A percentile compares a stretch with the other conserved stretches of the same genome.
These are phyloP conservation scores for Hermaeophaga mercurialis DNA, from an alignment of 2,888 invertebrate species.

Conservation along the genomic window DNA sequence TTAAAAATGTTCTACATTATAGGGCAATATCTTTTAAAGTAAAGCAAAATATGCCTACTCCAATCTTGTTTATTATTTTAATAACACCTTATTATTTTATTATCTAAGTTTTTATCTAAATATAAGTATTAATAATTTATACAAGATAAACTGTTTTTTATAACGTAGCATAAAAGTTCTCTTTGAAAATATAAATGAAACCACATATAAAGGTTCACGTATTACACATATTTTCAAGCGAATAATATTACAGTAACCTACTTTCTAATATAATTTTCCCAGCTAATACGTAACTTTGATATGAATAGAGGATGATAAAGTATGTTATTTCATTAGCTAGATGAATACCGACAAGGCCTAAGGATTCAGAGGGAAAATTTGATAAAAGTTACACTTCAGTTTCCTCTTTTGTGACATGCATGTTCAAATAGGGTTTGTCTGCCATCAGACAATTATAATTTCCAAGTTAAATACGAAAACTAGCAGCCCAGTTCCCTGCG, in stretches of 20 bases:
- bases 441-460: constrained; percentile 26
- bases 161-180: too few relatives aligned
- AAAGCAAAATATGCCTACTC: too few relatives aligned
- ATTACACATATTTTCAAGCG: background rate
- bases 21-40: too few relatives aligned
- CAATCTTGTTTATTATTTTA: too few relatives aligned
- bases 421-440: constrained; percentile 25
- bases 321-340: constrained; percentile 27
- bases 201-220: too few relatives aligned
- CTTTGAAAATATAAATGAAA: too few relatives aligned
- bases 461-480: constrained; percentile 17
- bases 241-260: constrained; percentile 2
- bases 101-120: too few relatives aligned
- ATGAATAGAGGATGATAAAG: constrained; percentile 21
- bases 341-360: constrained; percentile 21
- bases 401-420: constrained; percentile 29
- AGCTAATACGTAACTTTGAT: constrained; percentile 15
- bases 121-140: too few relatives aligned
- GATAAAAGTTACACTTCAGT: constrained; percentile 33
- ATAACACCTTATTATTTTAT: too few relatives aligned
- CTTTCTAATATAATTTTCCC: constrained; percentile 17
- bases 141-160: too few relatives aligned
- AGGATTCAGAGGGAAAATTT: constrained; percentile 30
- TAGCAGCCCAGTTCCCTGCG: constrained; percentile 2
- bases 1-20: too few relatives aligned